Conservation (phyloP, 2,797 vertebrate species). For the Rhynchonycteris naso region DNA sequence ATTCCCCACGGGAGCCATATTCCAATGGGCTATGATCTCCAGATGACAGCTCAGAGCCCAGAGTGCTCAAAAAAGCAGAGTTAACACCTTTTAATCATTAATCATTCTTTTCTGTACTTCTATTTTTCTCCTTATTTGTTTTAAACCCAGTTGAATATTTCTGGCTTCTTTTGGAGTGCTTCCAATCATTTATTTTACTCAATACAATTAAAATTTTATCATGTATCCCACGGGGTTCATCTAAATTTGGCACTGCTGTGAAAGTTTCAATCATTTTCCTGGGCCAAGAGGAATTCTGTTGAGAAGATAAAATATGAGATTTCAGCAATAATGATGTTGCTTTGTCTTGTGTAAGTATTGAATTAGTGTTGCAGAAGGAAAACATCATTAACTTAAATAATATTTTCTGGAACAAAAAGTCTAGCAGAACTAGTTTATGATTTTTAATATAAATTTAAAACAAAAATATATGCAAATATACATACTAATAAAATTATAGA, state of each 20-base stretch:
- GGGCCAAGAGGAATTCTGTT: not conserved
- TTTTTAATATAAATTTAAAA: conserved; percentile 30
- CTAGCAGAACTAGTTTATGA: not conserved
- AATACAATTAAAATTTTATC: conserved; percentile 56
- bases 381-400: conserved; percentile 40
- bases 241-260: conserved; percentile 39
- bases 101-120: conserved; percentile 47
- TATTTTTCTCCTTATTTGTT: conserved; percentile 15
- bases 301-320: not conserved
- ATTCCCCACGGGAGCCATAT: not conserved
- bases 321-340: conserved; percentile 21
- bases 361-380: conserved; percentile 1
- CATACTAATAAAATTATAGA: not conserved
- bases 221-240: not conserved
- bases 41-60: not conserved
- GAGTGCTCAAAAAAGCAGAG: not conserved
- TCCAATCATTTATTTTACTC: conserved; percentile 47
- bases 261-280: conserved; percentile 17
- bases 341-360: not conserved
- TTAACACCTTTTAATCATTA: conserved; percentile 5
- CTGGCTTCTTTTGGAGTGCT: conserved; percentile 20
- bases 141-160: not conserved
- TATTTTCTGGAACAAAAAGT: conserved; percentile 29
- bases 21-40: not conserved
- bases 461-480: not conserved